A percentile compares a stretch with the other conserved stretches of the same genome.
Evolutionary conservation across 2,797 vertebrate species (phyloP).

Genomic region (Xenops minutus): DNA sequence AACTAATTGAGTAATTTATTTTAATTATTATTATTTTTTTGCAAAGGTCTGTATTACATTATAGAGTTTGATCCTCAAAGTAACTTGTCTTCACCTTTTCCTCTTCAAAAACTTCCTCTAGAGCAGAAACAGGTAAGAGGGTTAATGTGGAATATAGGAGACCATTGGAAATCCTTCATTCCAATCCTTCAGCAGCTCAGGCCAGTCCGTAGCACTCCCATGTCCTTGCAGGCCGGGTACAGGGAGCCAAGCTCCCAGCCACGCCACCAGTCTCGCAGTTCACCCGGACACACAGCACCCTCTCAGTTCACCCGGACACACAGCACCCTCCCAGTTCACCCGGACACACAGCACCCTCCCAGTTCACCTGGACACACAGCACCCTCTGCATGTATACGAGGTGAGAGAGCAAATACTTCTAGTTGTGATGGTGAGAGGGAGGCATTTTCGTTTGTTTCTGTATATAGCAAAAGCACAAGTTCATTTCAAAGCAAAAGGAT

Average conservation of each 20-base stretch:
- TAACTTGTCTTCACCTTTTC: not conserved
- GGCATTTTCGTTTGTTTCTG: not conserved
- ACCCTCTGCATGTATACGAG: not conserved
- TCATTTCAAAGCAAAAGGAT: slow-evolving; percentile 27
- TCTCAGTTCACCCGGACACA: too few relatives aligned
- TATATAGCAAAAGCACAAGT: not conserved
- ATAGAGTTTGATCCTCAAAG: not conserved
- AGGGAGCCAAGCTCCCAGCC: not conserved
- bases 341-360: too few relatives aligned
- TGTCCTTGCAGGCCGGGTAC: not conserved
- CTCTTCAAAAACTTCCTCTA: not conserved
- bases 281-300: too few relatives aligned
- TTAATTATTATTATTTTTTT: not conserved
- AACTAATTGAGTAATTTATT: not conserved
- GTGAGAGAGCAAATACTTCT: not conserved
- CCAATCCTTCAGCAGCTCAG: not conserved
- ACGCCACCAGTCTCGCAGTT: not conserved
- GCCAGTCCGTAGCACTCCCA: not conserved
- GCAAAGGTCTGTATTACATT: not conserved
- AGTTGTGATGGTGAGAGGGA: not conserved
- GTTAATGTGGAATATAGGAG: not conserved
- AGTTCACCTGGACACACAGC: not conserved
- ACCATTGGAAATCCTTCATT: not conserved
- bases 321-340: too few relatives aligned
- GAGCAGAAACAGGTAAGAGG: not conserved